These are phyloP conservation scores for Coelinius sp. DNA, from an alignment of 2,888 invertebrate genomes.

Conservation along the genomic window DNA sequence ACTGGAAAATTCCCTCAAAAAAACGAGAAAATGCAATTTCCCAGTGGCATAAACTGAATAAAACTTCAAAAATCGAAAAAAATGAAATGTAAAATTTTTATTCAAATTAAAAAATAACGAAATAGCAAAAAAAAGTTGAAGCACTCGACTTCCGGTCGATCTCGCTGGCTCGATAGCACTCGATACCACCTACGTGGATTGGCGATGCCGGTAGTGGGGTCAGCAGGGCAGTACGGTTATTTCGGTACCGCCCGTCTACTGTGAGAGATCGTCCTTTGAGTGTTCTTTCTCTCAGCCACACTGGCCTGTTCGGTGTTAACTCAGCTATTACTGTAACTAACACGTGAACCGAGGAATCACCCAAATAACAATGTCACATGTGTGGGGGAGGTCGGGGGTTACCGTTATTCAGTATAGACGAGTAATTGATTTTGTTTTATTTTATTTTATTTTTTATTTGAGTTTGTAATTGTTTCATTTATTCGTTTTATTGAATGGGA, in stretches of 20 bases:
- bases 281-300: conserved; percentile 1
- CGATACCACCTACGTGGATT: conserved; percentile 44
- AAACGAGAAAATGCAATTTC: too few relatives aligned
- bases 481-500: too few relatives aligned
- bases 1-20: too few relatives aligned
- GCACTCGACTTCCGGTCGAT: conserved; percentile 23
- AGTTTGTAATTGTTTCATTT: too few relatives aligned
- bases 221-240: conserved; percentile 53
- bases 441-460: too few relatives aligned
- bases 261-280: conserved; percentile 33
- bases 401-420: not conserved
- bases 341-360: not conserved
- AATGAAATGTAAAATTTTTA: too few relatives aligned
- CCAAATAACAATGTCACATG: not conserved
- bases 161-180: conserved; percentile 32
- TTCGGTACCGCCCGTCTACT: conserved; percentile 47
- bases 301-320: not conserved
- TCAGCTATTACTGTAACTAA: not conserved
- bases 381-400: not conserved
- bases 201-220: conserved; percentile 46
- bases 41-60: too few relatives aligned
- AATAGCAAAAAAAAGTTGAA: not conserved
- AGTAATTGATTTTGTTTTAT: too few relatives aligned
- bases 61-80: too few relatives aligned
- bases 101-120: not conserved